Conservation (phyloP, 2,113 vertebrate genomes). For the Eublepharis macularius region DNA sequence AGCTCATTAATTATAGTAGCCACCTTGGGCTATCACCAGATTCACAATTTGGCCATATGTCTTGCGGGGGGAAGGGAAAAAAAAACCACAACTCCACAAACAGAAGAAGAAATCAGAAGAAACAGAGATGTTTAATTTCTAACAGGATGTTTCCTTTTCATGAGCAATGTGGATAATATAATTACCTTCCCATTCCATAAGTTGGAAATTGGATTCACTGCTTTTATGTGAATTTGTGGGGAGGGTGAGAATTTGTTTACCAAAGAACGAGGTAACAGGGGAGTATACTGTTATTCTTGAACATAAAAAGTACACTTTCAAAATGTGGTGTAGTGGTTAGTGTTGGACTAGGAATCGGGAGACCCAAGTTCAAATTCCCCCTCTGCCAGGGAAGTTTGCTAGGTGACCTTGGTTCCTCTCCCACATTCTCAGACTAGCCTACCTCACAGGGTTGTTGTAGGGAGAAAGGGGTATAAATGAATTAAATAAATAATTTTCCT, state of each 20-base stretch:
- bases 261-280: conserved; percentile 40
- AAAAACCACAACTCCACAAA: conserved; percentile 10
- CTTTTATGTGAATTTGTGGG: background rate
- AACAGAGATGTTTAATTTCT: background rate
- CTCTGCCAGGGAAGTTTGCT: too few relatives aligned
- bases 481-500: background rate
- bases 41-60: conserved; percentile 60
- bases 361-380: too few relatives aligned
- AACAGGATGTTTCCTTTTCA: conserved; percentile 20
- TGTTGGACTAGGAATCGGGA: too few relatives aligned
- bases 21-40: conserved; percentile 59
- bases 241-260: conserved; percentile 3
- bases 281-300: conserved; percentile 26
- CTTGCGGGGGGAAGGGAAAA: conserved; percentile 39
- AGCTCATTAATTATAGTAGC: conserved; percentile 63
- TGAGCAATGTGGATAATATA: background rate
- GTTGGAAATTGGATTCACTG: conserved; percentile 50
- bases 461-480: too few relatives aligned
- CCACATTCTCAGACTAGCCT: too few relatives aligned
- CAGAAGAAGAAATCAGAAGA: conserved; percentile 17
- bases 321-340: too few relatives aligned
- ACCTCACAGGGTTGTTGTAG: too few relatives aligned
- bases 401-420: too few relatives aligned
- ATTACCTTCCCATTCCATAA: conserved; percentile 36
- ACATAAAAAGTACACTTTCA: too few relatives aligned